phyloP scores from a whole-genome alignment of 23 tunicate genomes.

The Corella eumyota region DNA sequence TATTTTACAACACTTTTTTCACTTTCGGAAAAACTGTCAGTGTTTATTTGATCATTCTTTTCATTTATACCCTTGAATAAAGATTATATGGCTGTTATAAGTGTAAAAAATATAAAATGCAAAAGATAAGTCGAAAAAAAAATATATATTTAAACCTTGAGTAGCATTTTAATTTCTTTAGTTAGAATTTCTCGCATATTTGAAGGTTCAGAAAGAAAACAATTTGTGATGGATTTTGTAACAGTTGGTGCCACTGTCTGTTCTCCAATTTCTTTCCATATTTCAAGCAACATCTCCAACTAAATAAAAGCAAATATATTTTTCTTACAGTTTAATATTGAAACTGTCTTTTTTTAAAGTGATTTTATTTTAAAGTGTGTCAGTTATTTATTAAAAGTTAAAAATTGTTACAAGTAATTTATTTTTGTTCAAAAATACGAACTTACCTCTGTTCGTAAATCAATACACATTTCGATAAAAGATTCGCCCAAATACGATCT shows the following conservation, averaged over 20 bases:
- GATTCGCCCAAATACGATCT: constrained; percentile 67
- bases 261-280: constrained; percentile 68
- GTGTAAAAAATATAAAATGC: not conserved
- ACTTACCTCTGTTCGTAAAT: constrained; percentile 68
- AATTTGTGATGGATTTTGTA: constrained; percentile 5
- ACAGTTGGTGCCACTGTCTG: constrained; percentile 40
- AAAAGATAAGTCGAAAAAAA: not conserved
- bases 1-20: constrained; percentile 1
- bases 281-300: constrained; percentile 63
- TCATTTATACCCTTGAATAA: constrained; percentile 1
- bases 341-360: too few relatives aligned
- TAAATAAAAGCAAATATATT: too few relatives aligned
- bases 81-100: not conserved
- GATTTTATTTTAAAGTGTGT: too few relatives aligned
- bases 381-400: too few relatives aligned
- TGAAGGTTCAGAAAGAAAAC: constrained; percentile 55
- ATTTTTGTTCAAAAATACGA: not conserved
- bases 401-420: too few relatives aligned
- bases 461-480: constrained; percentile 47
- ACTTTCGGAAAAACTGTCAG: not conserved
- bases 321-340: too few relatives aligned
- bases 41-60: not conserved
- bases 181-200: constrained; percentile 53
- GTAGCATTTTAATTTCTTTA: constrained; percentile 47
- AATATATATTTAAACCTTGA: too few relatives aligned